Evolutionary conservation across 2,888 invertebrate species (phyloP), one percentile per base, ranked within the genome.

Genomic region (Clepsis dumicolana): DNA sequence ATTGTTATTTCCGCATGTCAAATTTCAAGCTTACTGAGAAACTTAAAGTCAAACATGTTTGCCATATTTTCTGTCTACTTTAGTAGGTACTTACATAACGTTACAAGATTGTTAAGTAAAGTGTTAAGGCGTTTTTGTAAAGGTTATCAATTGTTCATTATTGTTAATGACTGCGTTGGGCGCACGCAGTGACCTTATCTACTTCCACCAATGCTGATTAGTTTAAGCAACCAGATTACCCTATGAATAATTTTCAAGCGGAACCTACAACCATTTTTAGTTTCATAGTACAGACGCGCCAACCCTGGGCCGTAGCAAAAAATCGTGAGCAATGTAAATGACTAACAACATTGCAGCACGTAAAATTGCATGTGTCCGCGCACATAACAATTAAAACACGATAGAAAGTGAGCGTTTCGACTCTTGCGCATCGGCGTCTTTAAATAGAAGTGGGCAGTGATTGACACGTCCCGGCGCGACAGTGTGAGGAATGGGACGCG

Each of bases 301-400:
- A 68, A 59, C 68, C 68, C 68, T 68, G 18, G 0, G 38, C 16
- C 25, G 21, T 3, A 62, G 41, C 61, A 70, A 67, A 74, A 84
- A 85, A 83, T 79, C 81, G 84, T 79, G 78, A 82, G 80, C 82
- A 77, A 85, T 83, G 84, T 82, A 82, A 88, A 87, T 87, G 83
- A 86, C 82, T 83, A 79, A 86, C 81, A 84, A 84, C 90, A 91
- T 87, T 79, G 82, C 79, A 81, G 86, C 93, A 93, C 93, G 93
- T 93, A 92, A 90, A 92, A 90, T 93, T 93, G 93, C 93, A 92
- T 93, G 93, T 78, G 86, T 77, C 78, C 75, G 76, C 86, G 86
- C 86, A 90, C 92, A 91, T 92, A 90, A 91, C 90, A 92, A 93
- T 93, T 91, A 93, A 92, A 90, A 88, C 86, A 76, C 81, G 86